Evolutionary conservation across 2,113 vertebrate genomes (phyloP).

Genomic region (Scomber colias): DNA sequence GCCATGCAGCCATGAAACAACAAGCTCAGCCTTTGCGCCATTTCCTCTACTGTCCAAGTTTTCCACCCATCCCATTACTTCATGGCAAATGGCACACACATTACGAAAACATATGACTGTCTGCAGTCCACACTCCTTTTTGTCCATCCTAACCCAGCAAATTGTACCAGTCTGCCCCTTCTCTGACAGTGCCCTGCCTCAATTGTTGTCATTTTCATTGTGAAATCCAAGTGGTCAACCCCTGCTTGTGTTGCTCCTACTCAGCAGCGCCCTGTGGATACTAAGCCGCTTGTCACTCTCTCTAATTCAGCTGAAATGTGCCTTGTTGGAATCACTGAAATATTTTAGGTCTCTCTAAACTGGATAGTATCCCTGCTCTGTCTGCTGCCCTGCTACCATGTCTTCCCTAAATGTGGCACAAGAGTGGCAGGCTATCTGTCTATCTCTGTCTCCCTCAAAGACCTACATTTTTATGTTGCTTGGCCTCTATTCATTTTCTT

Average conservation of each 20-base stretch:
- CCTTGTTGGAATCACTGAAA: constrained; percentile 33
- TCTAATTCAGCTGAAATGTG: constrained; percentile 41
- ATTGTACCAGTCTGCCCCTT: constrained; percentile 2
- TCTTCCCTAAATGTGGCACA: constrained; percentile 36
- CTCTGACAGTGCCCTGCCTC: constrained; percentile 22
- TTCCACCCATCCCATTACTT: constrained; percentile 40
- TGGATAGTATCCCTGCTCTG: constrained; percentile 24
- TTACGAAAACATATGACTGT: constrained; percentile 7
- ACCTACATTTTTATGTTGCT: constrained; percentile 46
- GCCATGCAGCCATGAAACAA: constrained; percentile 58
- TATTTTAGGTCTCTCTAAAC: constrained; percentile 50
- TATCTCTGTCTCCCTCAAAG: constrained; percentile 44
- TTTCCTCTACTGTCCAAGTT: constrained; percentile 43
- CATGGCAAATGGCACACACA: constrained; percentile 28
- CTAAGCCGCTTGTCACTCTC: constrained; percentile 25
- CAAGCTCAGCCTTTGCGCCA: constrained; percentile 46
- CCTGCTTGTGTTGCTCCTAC: constrained; percentile 25
- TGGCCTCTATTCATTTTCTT: constrained; percentile 49
- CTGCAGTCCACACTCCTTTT: constrained; percentile 39
- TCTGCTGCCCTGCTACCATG: constrained; percentile 34
- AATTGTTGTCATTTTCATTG: constrained; percentile 36
- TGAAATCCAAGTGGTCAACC: constrained; percentile 46
- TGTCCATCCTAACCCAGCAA: constrained; percentile 6
- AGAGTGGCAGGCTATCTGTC: constrained; percentile 28
- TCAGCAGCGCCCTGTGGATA: constrained; percentile 35